Percentiles rank a stretch among this genome's conserved stretches.
Conservation (phyloP, 2,797 vertebrate species). For the Leptatherina wallacei region DNA sequence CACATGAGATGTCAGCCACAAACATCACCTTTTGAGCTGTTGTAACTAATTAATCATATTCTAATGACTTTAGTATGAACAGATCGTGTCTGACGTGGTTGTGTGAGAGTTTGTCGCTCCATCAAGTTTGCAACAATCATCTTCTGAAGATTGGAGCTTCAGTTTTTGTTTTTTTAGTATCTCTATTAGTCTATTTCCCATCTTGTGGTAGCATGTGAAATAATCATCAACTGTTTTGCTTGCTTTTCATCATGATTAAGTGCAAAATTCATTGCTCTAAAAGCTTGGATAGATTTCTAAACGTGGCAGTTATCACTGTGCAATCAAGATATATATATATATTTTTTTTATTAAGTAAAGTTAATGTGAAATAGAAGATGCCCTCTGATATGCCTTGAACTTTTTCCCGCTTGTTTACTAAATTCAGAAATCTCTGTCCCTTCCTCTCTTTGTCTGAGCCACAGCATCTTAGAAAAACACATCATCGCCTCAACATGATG, state of each 20-base stretch:
- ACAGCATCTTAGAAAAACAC: constrained; percentile 70
- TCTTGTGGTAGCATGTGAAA: too few species aligned
- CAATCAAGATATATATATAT: too few species aligned
- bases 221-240: neutral
- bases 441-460: constrained; percentile 76
- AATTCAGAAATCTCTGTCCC: constrained; percentile 9
- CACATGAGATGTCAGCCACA: neutral
- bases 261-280: neutral
- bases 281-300: too few species aligned
- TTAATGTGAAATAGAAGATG: neutral
- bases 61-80: neutral
- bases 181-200: too few species aligned
- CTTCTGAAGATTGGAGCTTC: too few species aligned
- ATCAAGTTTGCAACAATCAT: too few species aligned
- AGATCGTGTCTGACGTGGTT: neutral
- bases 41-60: neutral
- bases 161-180: too few species aligned
- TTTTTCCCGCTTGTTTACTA: neutral
- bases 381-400: constrained; percentile 4
- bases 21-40: neutral
- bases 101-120: too few species aligned
- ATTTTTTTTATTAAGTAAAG: neutral
- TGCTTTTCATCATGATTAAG: neutral
- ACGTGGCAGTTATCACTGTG: too few species aligned
- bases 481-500: constrained; percentile 69